phyloP scores from a whole-genome alignment of 2,797 vertebrate species.

The Florisuga fusca region DNA sequence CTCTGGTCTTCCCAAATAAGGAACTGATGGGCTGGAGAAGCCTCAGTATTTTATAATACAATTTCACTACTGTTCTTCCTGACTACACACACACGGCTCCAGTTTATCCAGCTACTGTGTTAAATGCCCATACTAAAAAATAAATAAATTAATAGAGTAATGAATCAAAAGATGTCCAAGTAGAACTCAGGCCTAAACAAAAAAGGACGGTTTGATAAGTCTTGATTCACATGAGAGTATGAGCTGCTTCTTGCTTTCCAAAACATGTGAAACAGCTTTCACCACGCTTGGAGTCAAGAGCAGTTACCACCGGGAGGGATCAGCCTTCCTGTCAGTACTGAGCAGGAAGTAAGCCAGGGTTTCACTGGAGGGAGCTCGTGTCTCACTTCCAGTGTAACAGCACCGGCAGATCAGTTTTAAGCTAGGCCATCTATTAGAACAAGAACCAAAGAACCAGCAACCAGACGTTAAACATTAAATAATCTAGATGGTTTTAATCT shows the following conservation, averaged over 20 bases:
- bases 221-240: neutral
- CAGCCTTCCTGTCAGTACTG: fast-evolving
- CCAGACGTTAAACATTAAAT: neutral
- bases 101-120: neutral
- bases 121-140: neutral
- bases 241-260: neutral
- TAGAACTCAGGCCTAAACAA: neutral
- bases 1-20: neutral
- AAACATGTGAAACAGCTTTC: neutral
- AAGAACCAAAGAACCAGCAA: neutral
- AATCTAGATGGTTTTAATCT: neutral
- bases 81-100: neutral
- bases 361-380: conserved; percentile 49
- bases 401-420: fast-evolving
- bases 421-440: neutral
- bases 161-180: neutral
- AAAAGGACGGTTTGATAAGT: neutral
- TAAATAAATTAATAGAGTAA: neutral
- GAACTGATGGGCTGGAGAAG: neutral
- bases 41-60: neutral
- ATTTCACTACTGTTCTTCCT: neutral
- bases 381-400: neutral
- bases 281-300: neutral
- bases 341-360: neutral
- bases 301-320: neutral